These are phyloP conservation scores for Phasianus colchicus DNA, from an alignment of 2,113 vertebrate genomes.

Conservation along the genomic window DNA sequence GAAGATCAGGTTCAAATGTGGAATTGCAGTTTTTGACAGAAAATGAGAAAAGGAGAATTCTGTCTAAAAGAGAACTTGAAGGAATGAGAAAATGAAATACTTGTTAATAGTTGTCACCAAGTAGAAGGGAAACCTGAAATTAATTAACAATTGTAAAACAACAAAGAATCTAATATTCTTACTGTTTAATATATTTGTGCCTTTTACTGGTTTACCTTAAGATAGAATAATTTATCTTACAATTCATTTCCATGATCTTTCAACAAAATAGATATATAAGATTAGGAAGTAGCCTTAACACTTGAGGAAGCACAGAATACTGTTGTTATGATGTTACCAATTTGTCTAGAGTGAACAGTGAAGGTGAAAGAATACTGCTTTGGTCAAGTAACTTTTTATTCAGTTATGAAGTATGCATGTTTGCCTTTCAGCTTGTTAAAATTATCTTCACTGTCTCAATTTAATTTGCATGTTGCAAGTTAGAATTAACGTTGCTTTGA, in stretches of 20 bases:
- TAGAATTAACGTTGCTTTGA: not conserved
- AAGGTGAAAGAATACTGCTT: not conserved
- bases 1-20: not conserved
- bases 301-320: not conserved
- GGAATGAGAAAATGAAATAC: not conserved
- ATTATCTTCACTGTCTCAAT: not conserved
- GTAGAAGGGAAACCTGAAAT: not conserved
- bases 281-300: not conserved
- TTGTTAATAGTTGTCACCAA: not conserved
- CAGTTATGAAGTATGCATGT: not conserved
- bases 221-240: not conserved
- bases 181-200: not conserved
- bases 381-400: not conserved
- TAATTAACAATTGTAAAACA: not conserved
- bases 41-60: not conserved
- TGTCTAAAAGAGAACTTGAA: not conserved
- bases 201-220: not conserved
- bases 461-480: not conserved
- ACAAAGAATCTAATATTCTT: not conserved
- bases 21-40: not conserved
- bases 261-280: not conserved
- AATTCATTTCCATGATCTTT: not conserved
- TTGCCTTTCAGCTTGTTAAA: slow-evolving; percentile 26
- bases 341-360: not conserved
- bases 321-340: not conserved